Base-by-base conservation (phyloP, 2,888 invertebrate genomes). In the Nezara viridula region DNA sequence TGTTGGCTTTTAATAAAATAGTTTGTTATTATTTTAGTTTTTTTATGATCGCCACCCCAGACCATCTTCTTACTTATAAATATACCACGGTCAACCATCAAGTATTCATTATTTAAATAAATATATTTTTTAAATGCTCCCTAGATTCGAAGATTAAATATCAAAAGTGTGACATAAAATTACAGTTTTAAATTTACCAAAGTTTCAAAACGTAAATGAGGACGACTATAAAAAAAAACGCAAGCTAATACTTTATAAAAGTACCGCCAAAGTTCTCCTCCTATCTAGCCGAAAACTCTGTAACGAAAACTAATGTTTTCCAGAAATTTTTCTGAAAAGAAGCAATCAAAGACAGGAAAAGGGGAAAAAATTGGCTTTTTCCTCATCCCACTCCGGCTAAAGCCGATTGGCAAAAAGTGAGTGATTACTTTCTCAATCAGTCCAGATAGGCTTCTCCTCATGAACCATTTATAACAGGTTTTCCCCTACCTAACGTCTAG, bases 401-500 rank as follows among this genome's bases (percentile, higher is more conserved):
- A 81, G 81, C 44, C 14, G 81, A 81, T 81, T 44, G 81, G 81
- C 24, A 81, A 81, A 73, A 73, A 73, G 66, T 73, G 66, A 73
- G 66, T 37, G 66, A 73, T 73, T 73, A 73, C 37, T 73, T 37
- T 32, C 32, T 21, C 66, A 19, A 73, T 73, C 6, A 37, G 32
- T 7, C 19, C 37, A 6, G 66, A 73, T 37, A 21, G 32, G 19
- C 66, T 21, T 27, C 27, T n/a, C 19, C 37, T 73, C 66, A 37
- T 37, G 6, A 27, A 27, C 60, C 60, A 60, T 60, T 60, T 60
- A 60, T 27, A 27, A 27, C 60, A 5, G 60, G 16, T n/a, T 60
- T 14, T 60, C 60, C 27, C 27, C 50, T 50, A 5, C 50, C n/a
- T 55, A n/a, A 6, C 24, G 24, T 6, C 24, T 9, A 7, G 24